Conservation (phyloP, 2,797 vertebrate species). For the Chrysocyon brachyurus region DNA sequence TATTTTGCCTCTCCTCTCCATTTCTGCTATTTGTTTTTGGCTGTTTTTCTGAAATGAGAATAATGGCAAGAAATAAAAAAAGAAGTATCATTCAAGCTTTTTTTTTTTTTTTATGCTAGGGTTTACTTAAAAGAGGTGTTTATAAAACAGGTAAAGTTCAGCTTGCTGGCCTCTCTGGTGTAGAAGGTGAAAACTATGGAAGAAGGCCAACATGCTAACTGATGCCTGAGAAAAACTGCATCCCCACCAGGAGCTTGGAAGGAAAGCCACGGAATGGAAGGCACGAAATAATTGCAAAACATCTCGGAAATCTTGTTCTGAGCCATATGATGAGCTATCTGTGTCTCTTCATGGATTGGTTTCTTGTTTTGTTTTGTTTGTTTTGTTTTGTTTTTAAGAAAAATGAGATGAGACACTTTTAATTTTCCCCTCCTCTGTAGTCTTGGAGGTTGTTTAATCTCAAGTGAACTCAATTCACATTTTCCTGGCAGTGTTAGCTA, state of each 20-base stretch:
- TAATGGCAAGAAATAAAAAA: neutral
- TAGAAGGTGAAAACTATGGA: slow-evolving; percentile 6
- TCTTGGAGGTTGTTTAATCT: slow-evolving; percentile 76
- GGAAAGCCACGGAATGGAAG: slow-evolving; percentile 40
- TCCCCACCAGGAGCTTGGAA: slow-evolving; percentile 17
- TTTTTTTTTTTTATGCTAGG: neutral
- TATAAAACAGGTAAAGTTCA: slow-evolving; percentile 49
- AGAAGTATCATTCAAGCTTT: neutral
- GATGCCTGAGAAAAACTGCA: slow-evolving; percentile 61
- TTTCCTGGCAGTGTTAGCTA: slow-evolving; percentile 78
- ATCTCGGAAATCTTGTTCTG: slow-evolving; percentile 71
- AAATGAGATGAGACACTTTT: slow-evolving; percentile 46
- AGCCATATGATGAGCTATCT: slow-evolving; percentile 55
- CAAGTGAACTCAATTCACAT: slow-evolving; percentile 67
- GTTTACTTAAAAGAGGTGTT: slow-evolving; percentile 44
- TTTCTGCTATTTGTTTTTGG: slow-evolving; percentile 30
- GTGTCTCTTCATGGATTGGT: slow-evolving; percentile 45
- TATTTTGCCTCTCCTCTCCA: slow-evolving; percentile 55
- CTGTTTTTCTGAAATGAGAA: slow-evolving; percentile 55
- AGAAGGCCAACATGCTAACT: neutral
- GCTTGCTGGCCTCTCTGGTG: slow-evolving; percentile 62
- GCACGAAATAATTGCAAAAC: slow-evolving; percentile 1
- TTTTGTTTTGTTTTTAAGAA: slow-evolving; percentile 1
- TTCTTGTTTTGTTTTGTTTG: neutral
- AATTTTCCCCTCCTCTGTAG: slow-evolving; percentile 72